These are phyloP conservation scores for Hirtodrosophila duncani DNA, from an alignment of 2,888 invertebrate genomes.

Conservation along the genomic window DNA sequence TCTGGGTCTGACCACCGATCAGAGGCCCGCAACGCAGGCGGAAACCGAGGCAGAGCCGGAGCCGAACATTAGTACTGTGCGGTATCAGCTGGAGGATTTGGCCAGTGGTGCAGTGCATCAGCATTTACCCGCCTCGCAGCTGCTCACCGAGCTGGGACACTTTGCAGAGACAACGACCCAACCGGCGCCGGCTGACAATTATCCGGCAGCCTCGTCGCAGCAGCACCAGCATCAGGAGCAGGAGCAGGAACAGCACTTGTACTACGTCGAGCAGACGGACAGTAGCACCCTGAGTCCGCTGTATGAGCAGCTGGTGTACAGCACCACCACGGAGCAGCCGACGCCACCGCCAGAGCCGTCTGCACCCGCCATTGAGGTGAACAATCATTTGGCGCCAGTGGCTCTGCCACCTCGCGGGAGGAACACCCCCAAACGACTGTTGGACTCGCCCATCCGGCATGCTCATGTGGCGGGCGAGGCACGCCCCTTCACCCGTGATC, in stretches of 20 bases:
- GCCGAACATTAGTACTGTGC: constrained; percentile 52
- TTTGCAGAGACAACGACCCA: constrained; percentile 38
- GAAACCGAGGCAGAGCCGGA: constrained; percentile 6
- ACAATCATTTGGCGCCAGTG: constrained; percentile 45
- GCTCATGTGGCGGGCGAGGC: constrained; percentile 74
- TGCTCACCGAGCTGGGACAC: constrained; percentile 68
- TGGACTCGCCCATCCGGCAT: constrained; percentile 81
- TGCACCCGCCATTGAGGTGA: constrained; percentile 40
- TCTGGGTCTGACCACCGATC: constrained; percentile 75
- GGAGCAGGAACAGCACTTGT: constrained; percentile 18
- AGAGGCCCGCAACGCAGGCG: constrained; percentile 11
- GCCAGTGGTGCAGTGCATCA: constrained; percentile 59
- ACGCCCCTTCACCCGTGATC: constrained; percentile 79
- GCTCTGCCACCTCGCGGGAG: too few relatives aligned
- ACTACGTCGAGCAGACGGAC: constrained; percentile 41
- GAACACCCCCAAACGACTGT: constrained; percentile 77
- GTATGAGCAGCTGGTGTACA: constrained; percentile 28
- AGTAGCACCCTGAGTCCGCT: constrained; percentile 28
- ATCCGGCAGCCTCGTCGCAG: constrained; percentile 67
- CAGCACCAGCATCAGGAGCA: constrained; percentile 39
- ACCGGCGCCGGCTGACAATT: constrained; percentile 56
- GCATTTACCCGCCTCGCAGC: constrained; percentile 68
- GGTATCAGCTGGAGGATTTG: constrained; percentile 65
- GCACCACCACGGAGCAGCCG: constrained; percentile 34
- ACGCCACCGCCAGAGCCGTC: constrained; percentile 10